phyloP scores from a whole-genome alignment of 2,888 invertebrate species.

The Cabera pusaria region DNA sequence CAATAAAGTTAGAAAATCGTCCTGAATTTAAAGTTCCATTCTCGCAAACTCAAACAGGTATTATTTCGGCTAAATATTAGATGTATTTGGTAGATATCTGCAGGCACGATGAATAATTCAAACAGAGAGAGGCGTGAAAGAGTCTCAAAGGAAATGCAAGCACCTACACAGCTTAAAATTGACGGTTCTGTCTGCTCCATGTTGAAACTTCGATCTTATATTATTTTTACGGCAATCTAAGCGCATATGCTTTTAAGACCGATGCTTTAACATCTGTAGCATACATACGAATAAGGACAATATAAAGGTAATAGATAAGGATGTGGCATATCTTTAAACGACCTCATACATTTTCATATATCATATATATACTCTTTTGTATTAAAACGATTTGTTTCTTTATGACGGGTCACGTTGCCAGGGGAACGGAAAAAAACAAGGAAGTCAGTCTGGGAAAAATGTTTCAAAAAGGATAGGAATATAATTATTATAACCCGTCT shows the following conservation, averaged over 20 bases:
- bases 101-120: slow-evolving; percentile 73
- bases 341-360: too few species aligned
- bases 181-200: slow-evolving; percentile 46
- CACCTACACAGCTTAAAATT: slow-evolving; percentile 68
- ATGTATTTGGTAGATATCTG: slow-evolving; percentile 66
- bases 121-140: slow-evolving; percentile 60
- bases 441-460: too few species aligned
- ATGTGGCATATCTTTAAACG: too few species aligned
- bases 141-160: slow-evolving; percentile 73
- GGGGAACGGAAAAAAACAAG: too few species aligned
- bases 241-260: slow-evolving; percentile 16
- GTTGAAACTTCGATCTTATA: slow-evolving; percentile 17
- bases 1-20: neutral
- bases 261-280: too few species aligned
- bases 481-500: too few species aligned
- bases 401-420: too few species aligned
- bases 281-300: too few species aligned
- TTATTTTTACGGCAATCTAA: slow-evolving; percentile 9
- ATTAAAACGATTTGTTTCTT: too few species aligned
- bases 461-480: too few species aligned
- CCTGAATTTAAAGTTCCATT: neutral
- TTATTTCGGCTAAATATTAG: slow-evolving; percentile 49
- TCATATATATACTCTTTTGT: too few species aligned
- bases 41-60: slow-evolving; percentile 21
- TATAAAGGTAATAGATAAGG: too few species aligned